Base-by-base conservation (phyloP, 2,888 invertebrate genomes). In the Cataglyphis albicans region DNA sequence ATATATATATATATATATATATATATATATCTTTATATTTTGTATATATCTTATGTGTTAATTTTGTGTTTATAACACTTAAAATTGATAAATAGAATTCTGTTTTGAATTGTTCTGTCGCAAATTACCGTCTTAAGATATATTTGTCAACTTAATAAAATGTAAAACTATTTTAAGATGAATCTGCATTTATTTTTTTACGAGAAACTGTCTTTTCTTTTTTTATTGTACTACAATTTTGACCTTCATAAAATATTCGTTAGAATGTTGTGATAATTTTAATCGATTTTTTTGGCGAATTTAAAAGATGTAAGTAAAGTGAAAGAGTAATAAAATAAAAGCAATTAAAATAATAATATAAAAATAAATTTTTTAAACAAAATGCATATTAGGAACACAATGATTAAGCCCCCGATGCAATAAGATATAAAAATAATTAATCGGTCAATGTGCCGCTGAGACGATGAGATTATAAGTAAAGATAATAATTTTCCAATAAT, bases 341-440 rank as follows among this genome's bases (percentile, higher is more conserved):
- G 15, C 15, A 41, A 73, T 21, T 64, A 25, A 25, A 44, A 44
- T 59, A 75, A 75, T 64, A 75, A 63, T 35, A 32, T 18, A 18
- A 35, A 63, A 63, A 63, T 64, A 65, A 25, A 25, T 67, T 76
- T 48, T 29, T 29, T 1, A 38, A 21, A 70, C 41, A 48, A n/a
- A 9, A 38, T n/a, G 0, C 29, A 38, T 52, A 12, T 15, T 38
- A 76, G 76, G 72, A 55, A 70, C 68, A 38, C 18, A 75, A 75
- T 15, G 44, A 35, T 35, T 41, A 48, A 48, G 12, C 25, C 12
- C 65, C 74, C 32, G 35, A 61, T n/a, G 55, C 25, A 41, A 70
- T 57, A 52, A 76, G n/a, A 41, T 76, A 65, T 67, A 75, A 70
- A 70, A 21, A 70, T 9, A 57, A 29, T 4, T 65, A 48, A 65